A percentile compares a stretch with the other conserved stretches of the same genome.
Evolutionary conservation across 2,888 invertebrate genomes (phyloP).

Genomic region (Cloeon dipterum): DNA sequence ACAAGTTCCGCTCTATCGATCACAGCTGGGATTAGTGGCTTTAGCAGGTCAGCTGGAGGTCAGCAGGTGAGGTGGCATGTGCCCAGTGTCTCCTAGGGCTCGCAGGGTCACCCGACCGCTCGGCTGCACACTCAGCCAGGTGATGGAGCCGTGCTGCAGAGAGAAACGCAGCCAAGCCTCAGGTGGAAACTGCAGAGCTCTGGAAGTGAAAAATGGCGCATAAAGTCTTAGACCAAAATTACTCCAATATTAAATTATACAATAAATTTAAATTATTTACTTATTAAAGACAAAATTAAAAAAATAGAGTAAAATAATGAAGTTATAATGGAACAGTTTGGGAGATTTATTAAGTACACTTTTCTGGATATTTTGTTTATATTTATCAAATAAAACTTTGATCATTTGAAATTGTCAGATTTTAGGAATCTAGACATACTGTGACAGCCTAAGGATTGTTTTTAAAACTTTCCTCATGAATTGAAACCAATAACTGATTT

Average conservation of each 20-base stretch:
- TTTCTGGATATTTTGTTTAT: no score
- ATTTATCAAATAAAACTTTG: no score
- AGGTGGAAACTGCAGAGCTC: conserved; percentile 88
- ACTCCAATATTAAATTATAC: conserved; percentile 3
- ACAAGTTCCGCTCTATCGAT: no score
- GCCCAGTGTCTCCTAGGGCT: conserved; percentile 69
- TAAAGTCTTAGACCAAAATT: background rate
- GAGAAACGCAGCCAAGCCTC: conserved; percentile 91
- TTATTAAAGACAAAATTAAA: background rate
- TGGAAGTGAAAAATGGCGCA: conserved; percentile 20
- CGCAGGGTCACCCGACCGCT: conserved; percentile 67
- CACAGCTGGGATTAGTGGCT: no score
- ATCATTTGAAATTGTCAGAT: no score
- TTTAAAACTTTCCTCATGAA: background rate
- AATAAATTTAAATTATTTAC: background rate
- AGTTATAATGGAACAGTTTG: background rate
- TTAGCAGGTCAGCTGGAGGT: conserved; percentile 10
- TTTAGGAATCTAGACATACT: background rate
- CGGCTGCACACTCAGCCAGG: conserved; percentile 69
- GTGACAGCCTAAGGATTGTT: background rate
- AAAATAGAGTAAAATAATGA: background rate
- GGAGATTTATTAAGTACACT: no score
- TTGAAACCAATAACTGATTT: background rate
- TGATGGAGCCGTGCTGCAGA: conserved; percentile 80
- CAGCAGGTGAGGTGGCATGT: conserved; percentile 54